Conservation (phyloP, 2,113 vertebrate species). For the Burhinus oedicnemus region DNA sequence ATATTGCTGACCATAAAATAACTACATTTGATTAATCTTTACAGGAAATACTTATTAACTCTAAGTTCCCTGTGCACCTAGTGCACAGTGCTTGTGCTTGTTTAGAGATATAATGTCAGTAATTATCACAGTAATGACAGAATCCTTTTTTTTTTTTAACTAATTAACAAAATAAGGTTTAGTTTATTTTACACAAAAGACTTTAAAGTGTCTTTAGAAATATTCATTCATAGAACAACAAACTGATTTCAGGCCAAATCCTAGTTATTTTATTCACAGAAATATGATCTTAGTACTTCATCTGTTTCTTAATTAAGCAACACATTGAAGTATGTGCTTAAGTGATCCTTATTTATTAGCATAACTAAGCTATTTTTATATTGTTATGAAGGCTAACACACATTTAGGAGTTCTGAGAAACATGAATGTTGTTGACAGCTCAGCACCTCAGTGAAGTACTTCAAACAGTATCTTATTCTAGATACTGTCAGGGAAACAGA, state of each 20-base stretch:
- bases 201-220: not conserved
- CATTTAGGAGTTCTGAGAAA: not conserved
- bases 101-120: not conserved
- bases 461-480: not conserved
- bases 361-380: not conserved
- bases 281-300: not conserved
- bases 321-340: not conserved
- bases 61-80: not conserved
- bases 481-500: not conserved
- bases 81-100: not conserved
- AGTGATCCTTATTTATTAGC: not conserved
- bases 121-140: not conserved
- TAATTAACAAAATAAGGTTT: not conserved
- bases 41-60: not conserved
- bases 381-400: not conserved
- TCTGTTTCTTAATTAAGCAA: not conserved
- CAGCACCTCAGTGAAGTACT: fast-evolving
- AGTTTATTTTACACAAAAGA: not conserved
- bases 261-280: not conserved
- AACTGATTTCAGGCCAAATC: not conserved
- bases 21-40: not conserved
- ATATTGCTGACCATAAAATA: not conserved
- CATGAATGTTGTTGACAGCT: not conserved
- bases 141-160: not conserved
- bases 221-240: not conserved